Percentiles rank a stretch among this genome's conserved stretches.
phyloP scores from a whole-genome alignment of 2,797 vertebrate species.

The Lycodopsis pacificus region DNA sequence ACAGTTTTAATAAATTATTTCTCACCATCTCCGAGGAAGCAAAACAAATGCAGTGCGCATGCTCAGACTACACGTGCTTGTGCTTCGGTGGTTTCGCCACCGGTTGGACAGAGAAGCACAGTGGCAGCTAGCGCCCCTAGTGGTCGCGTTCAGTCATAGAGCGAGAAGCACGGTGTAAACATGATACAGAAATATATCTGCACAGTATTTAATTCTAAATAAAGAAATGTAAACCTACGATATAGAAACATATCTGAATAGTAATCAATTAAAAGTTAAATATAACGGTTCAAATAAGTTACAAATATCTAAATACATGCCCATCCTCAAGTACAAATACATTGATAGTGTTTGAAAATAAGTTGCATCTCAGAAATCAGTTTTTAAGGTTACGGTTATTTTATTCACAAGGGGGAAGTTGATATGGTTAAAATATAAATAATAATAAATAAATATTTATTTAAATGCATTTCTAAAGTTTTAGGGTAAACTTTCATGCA shows the following conservation, averaged over 20 bases:
- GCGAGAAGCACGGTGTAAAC: background rate
- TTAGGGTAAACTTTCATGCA: background rate
- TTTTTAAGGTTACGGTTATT: no score
- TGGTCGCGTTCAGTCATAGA: background rate
- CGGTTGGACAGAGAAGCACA: background rate
- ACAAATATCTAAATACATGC: no score
- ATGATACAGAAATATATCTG: background rate
- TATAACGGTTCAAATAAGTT: no score
- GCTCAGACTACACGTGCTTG: conserved; percentile 13
- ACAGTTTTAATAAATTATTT: background rate
- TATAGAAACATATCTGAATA: no score
- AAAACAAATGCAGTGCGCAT: conserved; percentile 34
- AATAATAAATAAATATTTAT: background rate
- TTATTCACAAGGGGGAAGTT: background rate
- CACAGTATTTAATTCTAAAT: no score
- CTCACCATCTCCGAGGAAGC: conserved; percentile 4
- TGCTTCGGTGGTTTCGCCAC: background rate
- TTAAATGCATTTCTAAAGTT: background rate
- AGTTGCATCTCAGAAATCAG: background rate
- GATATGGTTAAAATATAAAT: background rate
- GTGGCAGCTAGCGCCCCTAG: conserved; percentile 21
- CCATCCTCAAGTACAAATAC: background rate
- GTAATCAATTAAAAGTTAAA: no score
- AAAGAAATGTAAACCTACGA: background rate
- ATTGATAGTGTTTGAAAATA: no score